phyloP scores from a whole-genome alignment of 2,797 vertebrate genomes.

The Dallia pectoralis region DNA sequence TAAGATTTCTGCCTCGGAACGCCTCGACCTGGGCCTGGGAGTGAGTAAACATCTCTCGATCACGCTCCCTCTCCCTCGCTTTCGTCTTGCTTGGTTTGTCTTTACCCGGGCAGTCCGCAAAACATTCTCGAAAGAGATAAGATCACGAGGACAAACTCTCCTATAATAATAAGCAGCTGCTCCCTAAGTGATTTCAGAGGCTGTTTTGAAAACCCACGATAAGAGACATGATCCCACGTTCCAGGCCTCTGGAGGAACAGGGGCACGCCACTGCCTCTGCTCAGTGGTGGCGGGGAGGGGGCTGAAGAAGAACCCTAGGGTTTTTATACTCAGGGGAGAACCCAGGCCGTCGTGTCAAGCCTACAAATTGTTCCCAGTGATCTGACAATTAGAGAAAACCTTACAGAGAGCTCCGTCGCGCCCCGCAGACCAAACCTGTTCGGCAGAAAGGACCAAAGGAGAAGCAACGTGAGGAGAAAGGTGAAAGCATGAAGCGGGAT shows the following conservation, averaged over 20 bases:
- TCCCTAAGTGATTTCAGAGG: slow-evolving; percentile 70
- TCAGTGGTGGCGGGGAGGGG: slow-evolving; percentile 16
- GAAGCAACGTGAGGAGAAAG: slow-evolving; percentile 56
- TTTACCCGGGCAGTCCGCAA: slow-evolving; percentile 55
- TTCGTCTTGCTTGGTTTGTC: slow-evolving; percentile 58
- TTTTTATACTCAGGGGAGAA: slow-evolving; percentile 25
- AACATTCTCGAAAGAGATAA: slow-evolving; percentile 71
- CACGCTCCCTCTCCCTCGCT: slow-evolving; percentile 16
- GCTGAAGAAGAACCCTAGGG: slow-evolving; percentile 2
- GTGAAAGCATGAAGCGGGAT: slow-evolving; percentile 71
- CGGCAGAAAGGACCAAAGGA: slow-evolving; percentile 58
- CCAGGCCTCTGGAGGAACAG: slow-evolving; percentile 49
- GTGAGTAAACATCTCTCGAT: background rate
- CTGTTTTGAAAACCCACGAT: slow-evolving; percentile 65
- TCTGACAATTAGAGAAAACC: slow-evolving; percentile 41
- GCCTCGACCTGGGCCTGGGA: background rate
- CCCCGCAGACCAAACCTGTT: slow-evolving; percentile 51
- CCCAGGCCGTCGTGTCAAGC: slow-evolving; percentile 32
- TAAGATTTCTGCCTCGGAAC: slow-evolving; percentile 31
- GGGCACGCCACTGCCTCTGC: slow-evolving; percentile 32
- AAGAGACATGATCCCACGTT: slow-evolving; percentile 60
- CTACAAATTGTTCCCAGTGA: slow-evolving; percentile 47
- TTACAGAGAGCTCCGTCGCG: slow-evolving; percentile 52
- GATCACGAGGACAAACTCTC: slow-evolving; percentile 68
- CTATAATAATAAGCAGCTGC: slow-evolving; percentile 77